phyloP scores from a whole-genome alignment of 1,140 invertebrate species.

The Drosophila tsacasi region DNA sequence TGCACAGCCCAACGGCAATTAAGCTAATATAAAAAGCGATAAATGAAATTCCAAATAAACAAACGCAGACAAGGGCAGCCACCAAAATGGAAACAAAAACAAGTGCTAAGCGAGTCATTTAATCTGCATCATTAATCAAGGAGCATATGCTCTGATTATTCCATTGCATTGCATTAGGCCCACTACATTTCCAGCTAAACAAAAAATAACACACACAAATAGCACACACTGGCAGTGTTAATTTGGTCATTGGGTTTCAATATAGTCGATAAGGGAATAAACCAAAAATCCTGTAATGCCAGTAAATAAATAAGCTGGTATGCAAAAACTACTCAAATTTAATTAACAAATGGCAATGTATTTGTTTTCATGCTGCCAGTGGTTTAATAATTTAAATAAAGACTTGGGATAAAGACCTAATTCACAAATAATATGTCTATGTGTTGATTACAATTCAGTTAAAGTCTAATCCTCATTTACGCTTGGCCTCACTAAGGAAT shows the following conservation, averaged over 20 bases:
- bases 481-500: not conserved
- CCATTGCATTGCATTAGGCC: constrained; percentile 49
- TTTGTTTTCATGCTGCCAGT: constrained; percentile 26
- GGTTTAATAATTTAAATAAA: constrained; percentile 35
- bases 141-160: constrained; percentile 62
- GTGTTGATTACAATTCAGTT: not conserved
- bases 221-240: constrained; percentile 26
- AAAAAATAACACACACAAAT: constrained; percentile 7
- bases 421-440: not conserved
- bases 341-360: constrained; percentile 38
- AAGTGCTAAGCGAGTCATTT: constrained; percentile 49
- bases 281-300: constrained; percentile 55
- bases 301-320: constrained; percentile 50
- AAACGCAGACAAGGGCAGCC: constrained; percentile 19
- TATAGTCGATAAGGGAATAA: constrained; percentile 58
- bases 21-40: constrained; percentile 51
- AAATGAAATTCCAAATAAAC: constrained; percentile 38
- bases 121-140: constrained; percentile 78
- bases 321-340: constrained; percentile 49
- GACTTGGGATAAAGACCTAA: not conserved
- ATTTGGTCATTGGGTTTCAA: constrained; percentile 46
- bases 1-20: constrained; percentile 41
- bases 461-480: constrained; percentile 4
- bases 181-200: constrained; percentile 42
- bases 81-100: constrained; percentile 34